Conservation (phyloP, 1,140 invertebrate species). For the Ooceraea biroi region DNA sequence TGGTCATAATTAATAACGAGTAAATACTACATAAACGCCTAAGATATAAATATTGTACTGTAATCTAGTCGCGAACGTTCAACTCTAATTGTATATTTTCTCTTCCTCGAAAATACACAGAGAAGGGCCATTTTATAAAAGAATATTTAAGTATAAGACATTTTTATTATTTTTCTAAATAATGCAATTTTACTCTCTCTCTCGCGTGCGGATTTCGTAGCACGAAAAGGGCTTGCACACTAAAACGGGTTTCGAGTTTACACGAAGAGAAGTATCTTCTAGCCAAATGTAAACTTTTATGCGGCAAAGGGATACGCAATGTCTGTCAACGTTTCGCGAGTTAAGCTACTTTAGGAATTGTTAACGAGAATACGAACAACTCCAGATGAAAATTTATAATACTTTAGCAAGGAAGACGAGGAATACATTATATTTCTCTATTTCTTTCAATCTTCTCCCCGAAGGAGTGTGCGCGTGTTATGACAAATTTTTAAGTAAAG, state of each 20-base stretch:
- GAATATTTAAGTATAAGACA: not conserved
- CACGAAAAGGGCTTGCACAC: too few relatives aligned
- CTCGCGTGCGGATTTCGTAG: not conserved
- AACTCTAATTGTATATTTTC: not conserved
- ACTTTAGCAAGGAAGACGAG: too few relatives aligned
- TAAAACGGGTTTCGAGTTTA: not conserved
- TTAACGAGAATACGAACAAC: not conserved
- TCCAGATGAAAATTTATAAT: constrained; percentile 12
- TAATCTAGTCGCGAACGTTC: not conserved
- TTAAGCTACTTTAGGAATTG: not conserved
- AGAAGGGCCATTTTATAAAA: not conserved
- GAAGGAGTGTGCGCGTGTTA: not conserved
- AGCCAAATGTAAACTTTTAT: too few relatives aligned
- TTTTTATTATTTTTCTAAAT: not conserved
- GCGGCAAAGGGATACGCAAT: not conserved
- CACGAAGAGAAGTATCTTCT: not conserved
- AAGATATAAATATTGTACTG: not conserved
- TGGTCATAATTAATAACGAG: constrained; percentile 37
- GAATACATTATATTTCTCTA: too few relatives aligned
- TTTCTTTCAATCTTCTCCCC: constrained; percentile 29
- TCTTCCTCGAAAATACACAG: not conserved
- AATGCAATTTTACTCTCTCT: not conserved
- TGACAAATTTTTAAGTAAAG: constrained; percentile 24
- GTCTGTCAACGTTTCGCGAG: not conserved
- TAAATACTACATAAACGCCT: constrained; percentile 8